A percentile compares a stretch with the other conserved stretches of the same genome.
These are phyloP conservation scores for Coleophora flavipennella DNA, from an alignment of 2,888 invertebrate genomes.

Conservation along the genomic window DNA sequence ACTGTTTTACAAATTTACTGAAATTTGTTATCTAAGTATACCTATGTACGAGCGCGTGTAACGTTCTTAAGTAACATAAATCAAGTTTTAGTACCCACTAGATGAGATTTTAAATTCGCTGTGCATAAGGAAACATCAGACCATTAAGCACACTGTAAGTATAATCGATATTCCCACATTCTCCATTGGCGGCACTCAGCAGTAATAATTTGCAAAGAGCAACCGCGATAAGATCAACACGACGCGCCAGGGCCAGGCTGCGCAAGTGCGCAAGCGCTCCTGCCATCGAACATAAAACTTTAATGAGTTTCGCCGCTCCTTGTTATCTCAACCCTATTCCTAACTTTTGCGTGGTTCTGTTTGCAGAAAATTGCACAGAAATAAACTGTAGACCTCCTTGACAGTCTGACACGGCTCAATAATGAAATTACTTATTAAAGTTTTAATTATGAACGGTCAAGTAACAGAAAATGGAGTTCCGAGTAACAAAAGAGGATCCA, in stretches of 20 bases:
- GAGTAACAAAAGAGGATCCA: slow-evolving; percentile 20
- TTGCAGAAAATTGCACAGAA: slow-evolving; percentile 39
- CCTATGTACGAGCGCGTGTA: no score
- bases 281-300: slow-evolving; percentile 54
- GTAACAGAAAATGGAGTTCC: slow-evolving; percentile 26
- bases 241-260: neutral
- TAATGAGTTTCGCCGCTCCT: slow-evolving; percentile 60
- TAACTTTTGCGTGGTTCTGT: slow-evolving; percentile 38
- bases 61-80: no score
- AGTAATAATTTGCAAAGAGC: slow-evolving; percentile 35
- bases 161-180: slow-evolving; percentile 3
- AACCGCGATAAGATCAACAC: slow-evolving; percentile 42
- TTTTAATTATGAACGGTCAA: slow-evolving; percentile 48
- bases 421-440: slow-evolving; percentile 43
- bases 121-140: no score
- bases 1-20: no score
- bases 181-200: slow-evolving; percentile 18
- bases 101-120: no score
- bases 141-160: no score
- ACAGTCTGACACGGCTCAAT: slow-evolving; percentile 40
- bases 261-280: slow-evolving; percentile 22
- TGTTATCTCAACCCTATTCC: slow-evolving; percentile 55
- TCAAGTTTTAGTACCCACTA: no score
- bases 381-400: no score
- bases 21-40: no score